These are phyloP conservation scores for Xiphorhynchus elegans DNA, from an alignment of 2,113 vertebrate species.

Conservation along the genomic window DNA sequence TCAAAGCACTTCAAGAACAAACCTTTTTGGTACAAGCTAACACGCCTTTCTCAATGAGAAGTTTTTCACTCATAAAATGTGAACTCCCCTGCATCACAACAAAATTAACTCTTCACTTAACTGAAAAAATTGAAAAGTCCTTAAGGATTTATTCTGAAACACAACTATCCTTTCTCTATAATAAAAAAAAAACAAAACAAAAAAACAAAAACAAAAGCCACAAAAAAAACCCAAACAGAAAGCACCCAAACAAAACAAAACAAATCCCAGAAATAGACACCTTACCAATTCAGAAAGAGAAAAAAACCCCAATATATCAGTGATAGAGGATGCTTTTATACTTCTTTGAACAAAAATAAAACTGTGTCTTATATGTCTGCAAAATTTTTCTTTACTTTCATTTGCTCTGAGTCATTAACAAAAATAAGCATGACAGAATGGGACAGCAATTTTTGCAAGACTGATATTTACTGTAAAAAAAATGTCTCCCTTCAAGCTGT, in stretches of 20 bases:
- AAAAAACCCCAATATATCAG: not conserved
- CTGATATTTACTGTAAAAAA: not conserved
- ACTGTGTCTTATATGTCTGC: not conserved
- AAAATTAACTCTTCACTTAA: constrained; percentile 18
- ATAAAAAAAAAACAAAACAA: not conserved
- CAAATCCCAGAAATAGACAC: not conserved
- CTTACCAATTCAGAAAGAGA: not conserved
- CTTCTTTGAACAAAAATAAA: not conserved
- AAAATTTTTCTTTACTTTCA: not conserved
- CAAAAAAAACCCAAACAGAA: not conserved
- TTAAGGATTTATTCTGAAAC: not conserved
- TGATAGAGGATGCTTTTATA: not conserved
- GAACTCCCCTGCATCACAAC: not conserved
- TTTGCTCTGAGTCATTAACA: not conserved
- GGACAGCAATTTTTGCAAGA: not conserved
- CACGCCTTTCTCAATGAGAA: not conserved
- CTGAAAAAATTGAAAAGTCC: not conserved
- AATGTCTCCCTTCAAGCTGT: not conserved
- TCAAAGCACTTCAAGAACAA: constrained; percentile 49
- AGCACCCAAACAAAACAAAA: not conserved
- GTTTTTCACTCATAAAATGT: not conserved
- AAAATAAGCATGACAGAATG: not conserved
- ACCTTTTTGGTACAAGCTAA: constrained; percentile 31
- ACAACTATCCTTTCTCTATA: not conserved
- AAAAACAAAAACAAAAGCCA: not conserved